These are phyloP conservation scores for Glareola pratincola DNA, from an alignment of 2,113 vertebrate genomes.

Conservation along the genomic window DNA sequence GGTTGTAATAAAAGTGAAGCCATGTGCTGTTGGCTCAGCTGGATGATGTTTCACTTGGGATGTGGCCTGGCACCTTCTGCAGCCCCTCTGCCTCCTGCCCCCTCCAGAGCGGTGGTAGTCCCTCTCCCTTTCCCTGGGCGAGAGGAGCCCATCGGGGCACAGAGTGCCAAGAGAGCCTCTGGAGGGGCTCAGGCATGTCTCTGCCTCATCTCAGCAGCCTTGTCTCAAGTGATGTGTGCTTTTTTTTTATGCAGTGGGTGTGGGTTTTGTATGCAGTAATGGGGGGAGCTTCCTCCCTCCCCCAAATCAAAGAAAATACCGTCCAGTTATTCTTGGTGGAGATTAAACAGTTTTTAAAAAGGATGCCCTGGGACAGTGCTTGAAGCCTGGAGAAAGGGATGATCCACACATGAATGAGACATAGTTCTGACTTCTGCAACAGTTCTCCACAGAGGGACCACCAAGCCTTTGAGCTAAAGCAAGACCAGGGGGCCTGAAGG, in stretches of 20 bases:
- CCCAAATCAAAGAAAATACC: background rate
- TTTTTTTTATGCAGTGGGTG: background rate
- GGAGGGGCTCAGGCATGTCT: background rate
- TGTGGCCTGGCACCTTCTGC: background rate
- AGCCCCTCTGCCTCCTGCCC: background rate
- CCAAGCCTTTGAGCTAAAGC: background rate
- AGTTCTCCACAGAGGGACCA: background rate
- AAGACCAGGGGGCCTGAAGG: background rate
- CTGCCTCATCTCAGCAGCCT: background rate
- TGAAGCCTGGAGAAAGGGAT: background rate
- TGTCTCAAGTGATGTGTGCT: background rate
- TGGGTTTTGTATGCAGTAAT: background rate
- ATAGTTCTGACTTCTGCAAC: background rate
- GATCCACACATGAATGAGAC: background rate
- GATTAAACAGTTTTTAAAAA: background rate
- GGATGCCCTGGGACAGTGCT: background rate
- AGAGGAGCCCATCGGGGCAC: background rate
- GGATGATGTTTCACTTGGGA: background rate
- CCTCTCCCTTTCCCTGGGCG: background rate
- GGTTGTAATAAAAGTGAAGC: background rate
- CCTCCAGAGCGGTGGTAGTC: background rate
- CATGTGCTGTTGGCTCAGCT: background rate
- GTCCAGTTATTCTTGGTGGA: background rate
- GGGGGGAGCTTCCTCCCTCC: background rate
- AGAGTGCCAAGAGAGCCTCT: background rate